Evolutionary conservation across 1,140 invertebrate species (phyloP), one percentile per base, ranked within the genome.

Genomic region (Brachionus rotundiformis): DNA sequence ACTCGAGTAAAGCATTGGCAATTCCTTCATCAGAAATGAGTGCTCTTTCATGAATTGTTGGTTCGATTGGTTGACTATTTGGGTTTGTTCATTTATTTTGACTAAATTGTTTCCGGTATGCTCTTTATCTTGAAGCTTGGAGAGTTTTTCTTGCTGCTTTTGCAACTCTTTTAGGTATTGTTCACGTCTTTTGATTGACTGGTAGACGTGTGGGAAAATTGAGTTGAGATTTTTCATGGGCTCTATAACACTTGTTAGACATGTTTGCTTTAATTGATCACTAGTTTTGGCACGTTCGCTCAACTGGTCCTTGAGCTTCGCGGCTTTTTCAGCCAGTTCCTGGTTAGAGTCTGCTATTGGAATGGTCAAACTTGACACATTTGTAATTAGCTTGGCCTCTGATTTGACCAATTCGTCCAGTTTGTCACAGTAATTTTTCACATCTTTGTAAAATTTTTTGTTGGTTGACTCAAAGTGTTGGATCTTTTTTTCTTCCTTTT

Each of bases 401-500:
- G 31, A 19, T 41, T 79, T 79, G 1, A 33, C 29, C 47, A 79
- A 41, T 25, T 79, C 76, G 76, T 79, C 76, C 36, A 79, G 33
- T 63, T 79, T 79, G 16, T 79, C 76, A 19, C 29, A 36, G 36
- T 79, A 79, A 25, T 13, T 59, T 41, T 63, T 79, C 0, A 79
- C 47, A 41, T 79, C 76, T 27, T 79, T 79, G 47, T 79, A 79
- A 31, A 79, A 63, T 41, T 79, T 79, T 79, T 79, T 79, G 27
- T 79, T 79, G 16, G 29, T 29, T 19, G 47, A 31, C 23, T 79
- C 76, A 16, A 79, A 79, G 2, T 79, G 23, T 54, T 79, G 76
- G 19, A 79, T 79, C 59, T 79, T 79, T 63, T 79, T 79, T 63
- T 79, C 76, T 31, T 79, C 76, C 25, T 79, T 79, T 16, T 79